Base-by-base conservation (phyloP, 1,140 invertebrate species). In the Drosophila biarmipes region DNA sequence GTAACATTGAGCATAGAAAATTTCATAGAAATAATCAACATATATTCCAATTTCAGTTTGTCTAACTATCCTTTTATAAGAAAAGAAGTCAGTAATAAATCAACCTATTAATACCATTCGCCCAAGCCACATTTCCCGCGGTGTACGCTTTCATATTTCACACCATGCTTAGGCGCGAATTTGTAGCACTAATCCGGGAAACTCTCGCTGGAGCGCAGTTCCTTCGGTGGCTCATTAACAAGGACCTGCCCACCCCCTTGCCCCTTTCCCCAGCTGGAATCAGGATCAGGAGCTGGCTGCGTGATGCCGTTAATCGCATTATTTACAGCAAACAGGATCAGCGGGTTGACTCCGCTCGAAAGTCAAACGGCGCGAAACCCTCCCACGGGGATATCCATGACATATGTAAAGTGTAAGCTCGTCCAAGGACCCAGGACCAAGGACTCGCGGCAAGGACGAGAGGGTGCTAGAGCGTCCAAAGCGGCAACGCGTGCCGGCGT, bases 261-360 rank as follows among this genome's bases (percentile, higher is more conserved):
- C 37, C 54, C 21, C 3, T 37, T 4, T 14, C 12, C 17, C 37
- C 15, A 14, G 17, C 15, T 5, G 12, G 15, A 56, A 74, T 42
- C 72, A 53, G 72, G 72, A 75, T 69, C 31, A 55, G 37, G 11
- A 53, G 73, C 56, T 78, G 49, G 51, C 78, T 86, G 78, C 85
- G 78, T 89, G 84, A 89, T 90, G 80, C 80, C 82, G 84, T 89
- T 92, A 91, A 92, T 92, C 91, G 87, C 84, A 92, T 92, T 92
- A 92, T 92, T 92, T 92, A 92, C 91, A 92, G 90, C 91, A 92
- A 90, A 85, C 74, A 86, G 91, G 91, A 92, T 92, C 91, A 92
- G 85, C 64, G 90, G 71, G 45, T 71, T 87, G 82, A 87, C 84
- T 87, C 71, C 69, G 73, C 64, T 73, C 66, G 62, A 64, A 78